Evolutionary conservation across 23 tunicate species (phyloP).

Genomic region (Diplosoma virens): DNA sequence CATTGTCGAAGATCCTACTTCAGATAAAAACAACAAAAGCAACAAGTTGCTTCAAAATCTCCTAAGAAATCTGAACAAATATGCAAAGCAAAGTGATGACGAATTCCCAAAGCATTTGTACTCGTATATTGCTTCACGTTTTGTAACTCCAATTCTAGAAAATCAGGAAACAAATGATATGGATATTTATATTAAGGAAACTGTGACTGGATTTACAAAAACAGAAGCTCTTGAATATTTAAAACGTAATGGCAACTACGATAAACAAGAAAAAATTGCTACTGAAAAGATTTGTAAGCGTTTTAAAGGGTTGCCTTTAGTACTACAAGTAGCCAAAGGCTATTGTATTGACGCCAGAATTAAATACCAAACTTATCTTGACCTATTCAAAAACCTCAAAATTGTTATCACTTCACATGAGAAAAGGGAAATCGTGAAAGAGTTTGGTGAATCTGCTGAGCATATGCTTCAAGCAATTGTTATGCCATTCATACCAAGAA

Average conservation of each 20-base stretch:
- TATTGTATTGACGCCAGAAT: constrained; percentile 2
- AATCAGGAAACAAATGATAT: background rate
- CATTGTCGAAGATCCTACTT: constrained; percentile 10
- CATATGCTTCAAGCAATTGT: too few relatives aligned
- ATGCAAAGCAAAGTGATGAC: background rate
- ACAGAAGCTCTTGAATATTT: constrained; percentile 21
- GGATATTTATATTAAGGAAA: background rate
- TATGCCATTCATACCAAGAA: too few relatives aligned
- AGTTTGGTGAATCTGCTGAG: constrained; percentile 21
- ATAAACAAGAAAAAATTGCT: too few relatives aligned
- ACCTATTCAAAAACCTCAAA: constrained; percentile 1
- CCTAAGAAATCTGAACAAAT: background rate
- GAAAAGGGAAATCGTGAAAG: background rate
- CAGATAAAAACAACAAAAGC: too few relatives aligned
- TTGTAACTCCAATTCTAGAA: background rate
- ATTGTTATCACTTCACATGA: background rate
- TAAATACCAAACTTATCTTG: constrained; percentile 5
- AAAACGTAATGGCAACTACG: background rate
- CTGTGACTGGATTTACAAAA: constrained; percentile 17
- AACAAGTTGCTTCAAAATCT: too few relatives aligned
- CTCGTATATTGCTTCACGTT: constrained; percentile 14
- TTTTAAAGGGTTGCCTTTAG: too few relatives aligned
- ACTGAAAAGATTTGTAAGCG: too few relatives aligned
- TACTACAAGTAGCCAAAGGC: constrained; percentile 14
- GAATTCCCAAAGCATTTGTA: constrained; percentile 10